Evolutionary conservation across 2,797 vertebrate genomes (phyloP).

Genomic region (Girardinus metallicus): DNA sequence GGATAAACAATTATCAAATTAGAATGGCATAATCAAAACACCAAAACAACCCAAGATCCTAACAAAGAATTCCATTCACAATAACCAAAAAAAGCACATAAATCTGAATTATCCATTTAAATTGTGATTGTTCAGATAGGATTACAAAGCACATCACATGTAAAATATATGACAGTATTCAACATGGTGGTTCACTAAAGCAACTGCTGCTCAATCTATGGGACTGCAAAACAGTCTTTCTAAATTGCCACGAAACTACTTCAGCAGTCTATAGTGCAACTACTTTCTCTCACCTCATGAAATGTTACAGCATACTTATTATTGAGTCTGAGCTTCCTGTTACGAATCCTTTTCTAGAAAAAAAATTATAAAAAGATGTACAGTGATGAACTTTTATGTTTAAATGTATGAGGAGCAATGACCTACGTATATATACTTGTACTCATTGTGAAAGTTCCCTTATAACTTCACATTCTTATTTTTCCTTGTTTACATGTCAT

Average conservation of each 20-base stretch:
- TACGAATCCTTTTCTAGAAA: slow-evolving; percentile 80
- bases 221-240: slow-evolving; percentile 19
- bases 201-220: slow-evolving; percentile 13
- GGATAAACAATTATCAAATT: too few species aligned
- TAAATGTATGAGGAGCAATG: not conserved
- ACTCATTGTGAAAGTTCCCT: not conserved
- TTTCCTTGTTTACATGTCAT: not conserved
- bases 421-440: not conserved
- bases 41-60: too few species aligned
- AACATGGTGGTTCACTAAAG: not conserved
- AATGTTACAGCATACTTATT: slow-evolving; percentile 80
- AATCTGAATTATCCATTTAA: not conserved
- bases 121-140: not conserved
- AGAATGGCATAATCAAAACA: too few species aligned
- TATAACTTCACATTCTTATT: not conserved
- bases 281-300: slow-evolving; percentile 80
- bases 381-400: slow-evolving; percentile 8
- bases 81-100: not conserved
- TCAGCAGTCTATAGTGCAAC: slow-evolving; percentile 22
- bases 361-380: slow-evolving; percentile 43
- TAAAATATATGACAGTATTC: not conserved
- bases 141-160: slow-evolving; percentile 1
- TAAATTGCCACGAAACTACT: slow-evolving; percentile 6
- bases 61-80: not conserved
- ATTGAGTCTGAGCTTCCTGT: slow-evolving; percentile 77